These are phyloP conservation scores for Lithophane leautieri DNA, from an alignment of 2,888 invertebrate genomes.

Conservation along the genomic window DNA sequence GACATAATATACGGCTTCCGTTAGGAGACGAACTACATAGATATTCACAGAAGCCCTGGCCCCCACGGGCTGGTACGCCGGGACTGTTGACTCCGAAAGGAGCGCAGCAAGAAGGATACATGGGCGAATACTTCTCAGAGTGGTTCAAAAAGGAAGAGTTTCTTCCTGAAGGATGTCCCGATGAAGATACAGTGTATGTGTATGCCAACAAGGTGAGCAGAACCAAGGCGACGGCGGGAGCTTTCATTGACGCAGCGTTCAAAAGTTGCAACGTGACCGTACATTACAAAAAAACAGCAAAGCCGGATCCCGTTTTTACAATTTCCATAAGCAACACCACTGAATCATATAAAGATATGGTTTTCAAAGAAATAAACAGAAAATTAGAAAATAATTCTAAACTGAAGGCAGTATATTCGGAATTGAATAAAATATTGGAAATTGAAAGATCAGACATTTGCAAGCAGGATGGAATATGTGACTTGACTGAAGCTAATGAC, in stretches of 20 bases:
- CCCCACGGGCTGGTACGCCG: neutral
- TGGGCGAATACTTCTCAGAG: slow-evolving; percentile 58
- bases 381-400: slow-evolving; percentile 38
- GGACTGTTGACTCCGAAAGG: slow-evolving; percentile 54
- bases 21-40: neutral
- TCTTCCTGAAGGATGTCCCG: slow-evolving; percentile 50
- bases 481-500: slow-evolving; percentile 45
- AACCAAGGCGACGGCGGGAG: slow-evolving; percentile 46
- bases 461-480: slow-evolving; percentile 51
- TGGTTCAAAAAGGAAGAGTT: slow-evolving; percentile 57
- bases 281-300: slow-evolving; percentile 17
- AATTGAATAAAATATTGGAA: slow-evolving; percentile 56
- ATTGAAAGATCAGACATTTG: slow-evolving; percentile 54
- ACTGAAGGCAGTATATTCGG: slow-evolving; percentile 25
- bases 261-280: slow-evolving; percentile 42
- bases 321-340: slow-evolving; percentile 35
- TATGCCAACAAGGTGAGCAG: slow-evolving; percentile 27
- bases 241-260: slow-evolving; percentile 44
- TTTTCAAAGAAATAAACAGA: slow-evolving; percentile 32
- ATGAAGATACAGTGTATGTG: slow-evolving; percentile 44
- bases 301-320: slow-evolving; percentile 36
- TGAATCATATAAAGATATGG: slow-evolving; percentile 29
- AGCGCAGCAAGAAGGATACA: slow-evolving; percentile 49
- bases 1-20: slow-evolving; percentile 56
- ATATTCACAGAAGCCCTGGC: slow-evolving; percentile 52